Evolutionary conservation across 2,113 vertebrate species (phyloP), one percentile per base, ranked within the genome.

Genomic region (Penelope pileata): DNA sequence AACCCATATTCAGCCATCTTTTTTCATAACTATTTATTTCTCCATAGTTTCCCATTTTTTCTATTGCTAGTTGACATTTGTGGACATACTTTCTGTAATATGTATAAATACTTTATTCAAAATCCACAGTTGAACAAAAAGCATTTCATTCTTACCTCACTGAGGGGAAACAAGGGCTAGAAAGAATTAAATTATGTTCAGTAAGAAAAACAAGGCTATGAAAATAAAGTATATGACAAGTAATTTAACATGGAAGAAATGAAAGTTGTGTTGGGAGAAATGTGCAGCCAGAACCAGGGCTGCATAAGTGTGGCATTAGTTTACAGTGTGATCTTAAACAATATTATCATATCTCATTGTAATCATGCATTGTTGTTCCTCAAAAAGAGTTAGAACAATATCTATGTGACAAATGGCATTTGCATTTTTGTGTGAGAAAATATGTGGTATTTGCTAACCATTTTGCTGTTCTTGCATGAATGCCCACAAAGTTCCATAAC

Each of bases 11-110:
- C 30, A 59, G 9, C 24, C 59, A 7, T 58, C 82, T 60, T 9
- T 51, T 70, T 64, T 67, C 30, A 16, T 13, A 42, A 32, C 12
- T 24, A 2, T 30, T 7, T 47, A 1, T 15, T 53, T 19, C 16
- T 79, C 34, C 27, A 11, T 34, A 29, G 24, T 23, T 56, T 16
- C 24, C 16, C 1, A 1, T 80, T 86, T 83, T 73, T 6, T 48
- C 15, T 64, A 4, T 53, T 2, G 0, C 5, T 83, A 3, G 54
- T 75, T 86, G 63, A 53, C 15, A 34, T 0, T 0, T 45, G 24
- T 30, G 12, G 11, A 22, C 11, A 58, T 3, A 1, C 2, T 80
- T 60, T 14, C 7, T 42, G 4, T 14, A 64, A 15, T 27, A 58
- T 32, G 3, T 68, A 24, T 30, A 82, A 72, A 60, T 47, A 83